Evolutionary conservation across 2,797 vertebrate genomes (phyloP).

Genomic region (Falco cherrug): DNA sequence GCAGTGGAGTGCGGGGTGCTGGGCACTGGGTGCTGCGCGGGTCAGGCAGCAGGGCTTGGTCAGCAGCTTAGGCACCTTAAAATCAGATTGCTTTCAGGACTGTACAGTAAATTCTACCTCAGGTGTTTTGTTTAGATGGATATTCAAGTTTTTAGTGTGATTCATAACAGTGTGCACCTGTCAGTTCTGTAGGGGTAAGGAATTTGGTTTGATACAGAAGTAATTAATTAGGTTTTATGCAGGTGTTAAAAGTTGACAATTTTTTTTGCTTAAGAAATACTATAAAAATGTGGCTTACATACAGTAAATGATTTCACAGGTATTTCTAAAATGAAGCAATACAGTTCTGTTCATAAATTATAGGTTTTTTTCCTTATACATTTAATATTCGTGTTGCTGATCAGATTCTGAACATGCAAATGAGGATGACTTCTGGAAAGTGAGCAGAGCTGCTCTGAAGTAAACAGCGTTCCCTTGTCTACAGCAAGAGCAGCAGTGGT

Average conservation of each 20-base stretch:
- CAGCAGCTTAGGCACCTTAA: neutral
- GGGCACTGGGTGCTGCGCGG: neutral
- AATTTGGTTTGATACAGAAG: neutral
- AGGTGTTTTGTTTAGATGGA: neutral
- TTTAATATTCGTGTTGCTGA: neutral
- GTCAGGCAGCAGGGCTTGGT: neutral
- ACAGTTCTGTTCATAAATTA: neutral
- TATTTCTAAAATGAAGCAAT: neutral
- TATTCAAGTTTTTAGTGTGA: neutral
- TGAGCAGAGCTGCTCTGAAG: neutral
- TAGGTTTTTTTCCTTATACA: neutral
- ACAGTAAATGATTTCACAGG: neutral
- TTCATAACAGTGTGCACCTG: neutral
- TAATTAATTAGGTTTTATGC: neutral
- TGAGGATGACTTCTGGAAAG: neutral
- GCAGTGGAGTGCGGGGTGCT: neutral
- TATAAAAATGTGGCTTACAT: neutral
- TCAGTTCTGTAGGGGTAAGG: neutral
- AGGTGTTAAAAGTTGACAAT: neutral
- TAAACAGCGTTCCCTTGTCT: neutral
- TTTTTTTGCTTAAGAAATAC: neutral
- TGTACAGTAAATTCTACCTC: neutral
- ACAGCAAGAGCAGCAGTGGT: neutral
- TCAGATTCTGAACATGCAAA: neutral
- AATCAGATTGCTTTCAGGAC: neutral